Evolutionary conservation across 2,888 invertebrate genomes (phyloP), one percentile per base, ranked within the genome.

Genomic region (Tethea ocularis): DNA sequence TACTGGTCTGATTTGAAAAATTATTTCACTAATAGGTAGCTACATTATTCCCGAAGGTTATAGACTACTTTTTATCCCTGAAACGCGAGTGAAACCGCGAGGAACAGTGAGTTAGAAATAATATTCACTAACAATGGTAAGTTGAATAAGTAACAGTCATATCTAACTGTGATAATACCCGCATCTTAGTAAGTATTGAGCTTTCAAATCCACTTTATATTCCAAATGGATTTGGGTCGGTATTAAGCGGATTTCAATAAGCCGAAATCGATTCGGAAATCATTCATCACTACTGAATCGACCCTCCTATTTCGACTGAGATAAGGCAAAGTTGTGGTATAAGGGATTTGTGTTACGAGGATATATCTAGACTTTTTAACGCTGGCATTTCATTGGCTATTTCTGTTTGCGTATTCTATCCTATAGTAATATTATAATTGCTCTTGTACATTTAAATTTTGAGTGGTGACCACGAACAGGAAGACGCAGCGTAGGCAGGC

Each of bases 191-290:
- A 46, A 54, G 51, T 33, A 13, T 53, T 46, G 23, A 11, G 46
- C 46, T 54, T 54, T 54, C 29, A 20, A 54, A 29, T 26, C 20
- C 22, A 51, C 41, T 59, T 67, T 63, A 61, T 62, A 67, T 68
- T 71, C 68, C 26, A 29, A 7, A 62, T 58, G 62, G 64, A 60
- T 68, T 61, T 20, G 58, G 63, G 68, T 69, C 68, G 60, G 69
- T 66, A 69, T 71, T 69, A 70, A 74, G 60, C 63, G 66, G 69
- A 70, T 68, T 71, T 65, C 66, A 67, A 69, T 69, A 69, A 74
- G 72, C 71, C 63, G 53, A 68, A 72, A 69, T 72, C 76, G 72
- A 74, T 69, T 63, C 57, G 64, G 64, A 62, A 64, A 68, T 67
- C 69, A 70, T 76, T 75, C 71, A 69, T 73, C 73, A 72, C 65